Evolutionary conservation across 1,140 invertebrate species (phyloP), one percentile per base, ranked within the genome.

Genomic region (Subanguina moxae): DNA sequence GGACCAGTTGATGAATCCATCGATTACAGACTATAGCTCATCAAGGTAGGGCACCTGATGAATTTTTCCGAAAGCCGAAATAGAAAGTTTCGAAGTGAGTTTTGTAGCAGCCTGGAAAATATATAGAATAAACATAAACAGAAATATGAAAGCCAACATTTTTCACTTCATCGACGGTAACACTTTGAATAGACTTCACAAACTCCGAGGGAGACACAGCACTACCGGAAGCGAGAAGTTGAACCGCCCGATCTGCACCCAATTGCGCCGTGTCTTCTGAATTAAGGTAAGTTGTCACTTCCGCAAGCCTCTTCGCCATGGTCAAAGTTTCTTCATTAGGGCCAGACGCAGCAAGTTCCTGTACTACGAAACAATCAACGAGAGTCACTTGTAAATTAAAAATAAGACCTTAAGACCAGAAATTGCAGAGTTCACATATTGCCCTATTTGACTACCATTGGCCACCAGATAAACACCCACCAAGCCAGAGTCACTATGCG

Each of bases 1-100:
- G 25, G 30, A 57, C 8, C 13, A 11, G 11, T 57, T 57, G 23
- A 28, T 1, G 3, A 9, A 5, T 59, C 57, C 3, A 1, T 42
- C 70, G 32, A 11, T 11, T 38, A 5, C 3, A 38, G 11, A 38
- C 72, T 64, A 80, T n/a, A 80, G 63, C 21, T 78, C 57, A 67
- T 81, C 79, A 8, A 75, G 59, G 57, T 82, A 82, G 25, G 80
- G 80, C 32, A 82, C 75, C 27, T 80, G 64, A 19, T 67, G 21
- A 42, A 82, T 65, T 30, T 66, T 64, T 52, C 80, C 80, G 25
- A 79, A 80, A 19, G 76, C 66, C 19, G 80, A 73, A 57, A 82
- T 30, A 3, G 80, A 81, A 13, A 78, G 66, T 61, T 82, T 82
- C 25, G 64, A 61, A 8, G 67, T 63, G n/a, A 82, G 13, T 62